Percentiles rank a stretch among this genome's conserved stretches.
These are phyloP conservation scores for Coranthus polyacanthus DNA, from an alignment of 2,797 vertebrate species.

Conservation along the genomic window DNA sequence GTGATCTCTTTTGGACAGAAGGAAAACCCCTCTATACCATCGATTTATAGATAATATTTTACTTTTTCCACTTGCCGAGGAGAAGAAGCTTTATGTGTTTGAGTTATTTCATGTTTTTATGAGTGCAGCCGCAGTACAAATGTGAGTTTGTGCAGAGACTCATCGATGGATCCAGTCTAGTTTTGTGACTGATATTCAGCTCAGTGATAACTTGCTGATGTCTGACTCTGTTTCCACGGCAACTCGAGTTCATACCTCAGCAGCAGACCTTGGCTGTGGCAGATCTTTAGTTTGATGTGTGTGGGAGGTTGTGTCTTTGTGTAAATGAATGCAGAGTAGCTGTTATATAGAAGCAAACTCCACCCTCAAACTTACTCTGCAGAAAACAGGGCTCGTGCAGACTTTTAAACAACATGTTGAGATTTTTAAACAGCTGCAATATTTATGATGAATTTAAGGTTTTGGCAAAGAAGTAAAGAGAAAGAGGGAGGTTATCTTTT, in stretches of 20 bases:
- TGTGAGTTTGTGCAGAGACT: not conserved
- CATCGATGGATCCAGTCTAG: not conserved
- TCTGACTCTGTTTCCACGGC: conserved; percentile 33
- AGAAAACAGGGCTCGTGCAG: not conserved
- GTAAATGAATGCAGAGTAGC: conserved; percentile 3
- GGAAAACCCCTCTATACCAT: no score
- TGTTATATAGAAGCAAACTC: not conserved
- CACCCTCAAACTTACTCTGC: not conserved
- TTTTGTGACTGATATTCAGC: conserved; percentile 2
- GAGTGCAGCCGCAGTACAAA: no score
- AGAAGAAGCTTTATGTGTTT: no score
- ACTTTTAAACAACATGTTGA: not conserved
- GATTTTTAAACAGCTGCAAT: not conserved
- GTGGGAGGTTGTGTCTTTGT: conserved; percentile 7
- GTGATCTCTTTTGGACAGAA: no score
- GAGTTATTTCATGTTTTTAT: no score
- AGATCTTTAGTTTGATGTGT: not conserved
- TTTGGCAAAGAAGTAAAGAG: no score
- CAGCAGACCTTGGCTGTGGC: conserved; percentile 1
- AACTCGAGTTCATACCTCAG: conserved; percentile 9
- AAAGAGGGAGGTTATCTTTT: no score
- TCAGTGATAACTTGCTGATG: not conserved
- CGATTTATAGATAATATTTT: no score
- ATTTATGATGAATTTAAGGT: not conserved
- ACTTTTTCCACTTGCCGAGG: no score